Evolutionary conservation across 2,888 invertebrate genomes (phyloP).

Genomic region (Embidobia sp.): DNA sequence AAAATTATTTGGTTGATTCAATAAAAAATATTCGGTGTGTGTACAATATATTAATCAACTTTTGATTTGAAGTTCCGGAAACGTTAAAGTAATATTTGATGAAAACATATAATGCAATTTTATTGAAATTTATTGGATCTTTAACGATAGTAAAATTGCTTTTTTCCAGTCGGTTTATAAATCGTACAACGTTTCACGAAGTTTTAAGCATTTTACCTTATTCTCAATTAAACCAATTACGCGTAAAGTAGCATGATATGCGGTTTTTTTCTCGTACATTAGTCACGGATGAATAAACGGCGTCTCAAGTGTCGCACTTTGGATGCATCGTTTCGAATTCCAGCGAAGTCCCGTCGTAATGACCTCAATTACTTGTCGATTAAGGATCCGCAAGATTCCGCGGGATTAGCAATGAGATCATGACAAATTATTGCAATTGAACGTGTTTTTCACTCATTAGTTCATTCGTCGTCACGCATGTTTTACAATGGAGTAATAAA

Average conservation of each 20-base stretch:
- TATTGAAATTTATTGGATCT: too few species aligned
- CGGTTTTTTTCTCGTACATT: slow-evolving; percentile 38
- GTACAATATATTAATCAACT: too few species aligned
- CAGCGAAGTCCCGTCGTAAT: slow-evolving; percentile 35
- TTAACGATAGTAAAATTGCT: too few species aligned
- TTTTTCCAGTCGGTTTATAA: too few species aligned
- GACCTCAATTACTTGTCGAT: slow-evolving; percentile 50
- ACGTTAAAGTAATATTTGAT: too few species aligned
- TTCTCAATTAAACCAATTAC: slow-evolving; percentile 39
- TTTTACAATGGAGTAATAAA: not conserved
- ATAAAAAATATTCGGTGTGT: too few species aligned
- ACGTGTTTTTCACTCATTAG: slow-evolving; percentile 24
- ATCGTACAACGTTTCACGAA: too few species aligned
- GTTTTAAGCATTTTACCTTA: not conserved
- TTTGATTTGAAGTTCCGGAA: too few species aligned
- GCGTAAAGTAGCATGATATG: slow-evolving; percentile 24
- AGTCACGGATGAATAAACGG: slow-evolving; percentile 34
- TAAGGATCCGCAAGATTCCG: slow-evolving; percentile 41
- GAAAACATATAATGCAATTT: too few species aligned
- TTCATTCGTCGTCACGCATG: not conserved
- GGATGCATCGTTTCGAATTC: slow-evolving; percentile 37
- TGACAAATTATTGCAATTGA: slow-evolving; percentile 39
- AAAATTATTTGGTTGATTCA: too few species aligned
- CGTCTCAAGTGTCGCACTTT: slow-evolving; percentile 43
- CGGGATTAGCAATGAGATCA: slow-evolving; percentile 44